Percentiles rank a stretch among this genome's conserved stretches.
Conservation (phyloP, 2,797 vertebrate species). For the Sylvilagus floridanus region DNA sequence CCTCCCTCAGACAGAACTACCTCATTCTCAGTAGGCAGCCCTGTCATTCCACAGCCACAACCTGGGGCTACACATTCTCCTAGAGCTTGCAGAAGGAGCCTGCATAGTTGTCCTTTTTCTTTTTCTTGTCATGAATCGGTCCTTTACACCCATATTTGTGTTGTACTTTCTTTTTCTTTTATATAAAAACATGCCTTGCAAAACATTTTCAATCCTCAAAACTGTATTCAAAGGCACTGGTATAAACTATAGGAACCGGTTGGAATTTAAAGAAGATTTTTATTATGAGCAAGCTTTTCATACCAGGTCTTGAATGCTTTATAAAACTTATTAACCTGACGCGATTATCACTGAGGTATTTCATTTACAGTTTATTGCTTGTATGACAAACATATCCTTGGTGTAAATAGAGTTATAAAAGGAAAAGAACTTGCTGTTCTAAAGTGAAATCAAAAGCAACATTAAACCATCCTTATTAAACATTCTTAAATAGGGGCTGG, state of each 20-base stretch:
- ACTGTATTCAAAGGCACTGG: background rate
- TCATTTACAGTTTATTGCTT: slow-evolving; percentile 62
- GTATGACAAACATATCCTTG: slow-evolving; percentile 67
- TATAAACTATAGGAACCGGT: background rate
- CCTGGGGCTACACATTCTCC: background rate
- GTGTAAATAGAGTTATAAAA: slow-evolving; percentile 58
- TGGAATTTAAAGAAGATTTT: slow-evolving; percentile 58
- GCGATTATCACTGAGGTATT: slow-evolving; percentile 69
- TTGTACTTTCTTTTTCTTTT: slow-evolving; percentile 31
- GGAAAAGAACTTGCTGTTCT: slow-evolving; percentile 65
- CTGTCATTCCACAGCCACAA: background rate
- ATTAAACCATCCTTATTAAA: slow-evolving; percentile 75
- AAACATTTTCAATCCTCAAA: slow-evolving; percentile 15
- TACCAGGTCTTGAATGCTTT: slow-evolving; percentile 42
- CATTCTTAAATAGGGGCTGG: slow-evolving; percentile 70
- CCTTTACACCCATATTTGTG: background rate
- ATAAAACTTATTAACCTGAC: slow-evolving; percentile 59
- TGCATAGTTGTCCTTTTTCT: slow-evolving; percentile 8
- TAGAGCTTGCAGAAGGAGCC: background rate
- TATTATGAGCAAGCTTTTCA: slow-evolving; percentile 67
- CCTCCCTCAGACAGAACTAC: too few relatives aligned
- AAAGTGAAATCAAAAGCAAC: slow-evolving; percentile 68
- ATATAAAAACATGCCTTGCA: slow-evolving; percentile 43
- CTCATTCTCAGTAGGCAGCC: background rate
- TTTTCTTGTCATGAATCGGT: background rate